phyloP scores from a whole-genome alignment of 2,888 invertebrate genomes.

The Agrochola lychnidis region DNA sequence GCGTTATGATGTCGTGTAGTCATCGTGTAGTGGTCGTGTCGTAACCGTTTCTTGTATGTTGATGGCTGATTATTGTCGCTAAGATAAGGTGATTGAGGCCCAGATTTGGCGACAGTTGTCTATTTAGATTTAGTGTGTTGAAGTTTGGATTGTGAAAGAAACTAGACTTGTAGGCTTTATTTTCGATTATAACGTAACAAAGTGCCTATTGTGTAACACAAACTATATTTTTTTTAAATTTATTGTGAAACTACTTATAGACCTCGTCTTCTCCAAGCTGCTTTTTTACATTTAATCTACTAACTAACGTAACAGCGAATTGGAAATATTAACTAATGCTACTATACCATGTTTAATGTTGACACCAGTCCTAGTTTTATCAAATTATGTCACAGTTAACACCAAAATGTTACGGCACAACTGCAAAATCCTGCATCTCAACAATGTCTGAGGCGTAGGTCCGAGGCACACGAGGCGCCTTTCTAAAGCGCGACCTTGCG shows the following conservation, averaged over 20 bases:
- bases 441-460: conserved; percentile 34
- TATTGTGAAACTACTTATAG: background rate
- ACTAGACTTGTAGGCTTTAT: conserved; percentile 8
- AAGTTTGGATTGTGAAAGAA: conserved; percentile 24
- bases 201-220: background rate
- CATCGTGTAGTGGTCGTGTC: conserved; percentile 20
- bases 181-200: conserved; percentile 3
- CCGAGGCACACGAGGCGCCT: conserved; percentile 68
- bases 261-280: background rate
- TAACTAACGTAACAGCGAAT: background rate
- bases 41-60: conserved; percentile 13
- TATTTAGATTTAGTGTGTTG: conserved; percentile 34
- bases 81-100: conserved; percentile 30
- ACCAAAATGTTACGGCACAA: conserved; percentile 35
- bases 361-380: conserved; percentile 26
- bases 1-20: conserved; percentile 43
- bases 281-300: background rate
- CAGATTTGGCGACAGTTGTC: conserved; percentile 33
- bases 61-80: conserved; percentile 16
- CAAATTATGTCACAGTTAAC: conserved; percentile 35
- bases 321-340: conserved; percentile 5
- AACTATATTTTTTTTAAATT: background rate
- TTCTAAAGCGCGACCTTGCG: conserved; percentile 81
- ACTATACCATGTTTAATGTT: conserved; percentile 3
- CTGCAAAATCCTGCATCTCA: conserved; percentile 23